Conservation (phyloP, 2,113 vertebrate species). For the Corythornis madagascariensis region DNA sequence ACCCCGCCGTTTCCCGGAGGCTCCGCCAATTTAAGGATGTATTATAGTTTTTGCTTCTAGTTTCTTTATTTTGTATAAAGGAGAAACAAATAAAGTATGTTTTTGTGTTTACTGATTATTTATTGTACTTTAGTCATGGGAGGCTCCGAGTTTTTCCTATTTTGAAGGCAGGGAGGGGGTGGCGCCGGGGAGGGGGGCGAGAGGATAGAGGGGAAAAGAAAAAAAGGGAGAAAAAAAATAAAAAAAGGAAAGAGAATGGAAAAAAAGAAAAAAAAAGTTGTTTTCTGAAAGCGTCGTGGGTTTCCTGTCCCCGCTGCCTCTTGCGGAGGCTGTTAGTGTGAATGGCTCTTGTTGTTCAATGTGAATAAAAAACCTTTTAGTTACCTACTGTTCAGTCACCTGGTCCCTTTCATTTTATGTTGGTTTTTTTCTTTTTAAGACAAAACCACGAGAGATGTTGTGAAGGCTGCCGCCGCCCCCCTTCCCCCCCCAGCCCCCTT, state of each 20-base stretch:
- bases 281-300: constrained; percentile 52
- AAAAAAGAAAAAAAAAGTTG: constrained; percentile 21
- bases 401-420: constrained; percentile 29
- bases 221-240: neutral
- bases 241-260: neutral
- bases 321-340: constrained; percentile 60
- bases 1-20: constrained; percentile 36
- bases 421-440: neutral
- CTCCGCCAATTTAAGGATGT: constrained; percentile 72
- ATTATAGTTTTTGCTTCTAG: constrained; percentile 85
- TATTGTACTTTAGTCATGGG: constrained; percentile 78
- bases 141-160: constrained; percentile 73
- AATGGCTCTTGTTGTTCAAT: constrained; percentile 77
- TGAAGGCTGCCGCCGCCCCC: neutral
- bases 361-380: constrained; percentile 84
- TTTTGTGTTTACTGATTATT: constrained; percentile 87
- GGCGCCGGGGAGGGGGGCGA: neutral
- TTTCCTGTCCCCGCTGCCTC: constrained; percentile 57
- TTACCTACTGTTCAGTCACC: constrained; percentile 62
- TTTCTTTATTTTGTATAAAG: constrained; percentile 89
- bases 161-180: constrained; percentile 2
- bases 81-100: constrained; percentile 85
- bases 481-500: fast-evolving
- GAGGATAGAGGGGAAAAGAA: neutral
- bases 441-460: neutral